A percentile compares a stretch with the other conserved stretches of the same genome.
These are phyloP conservation scores for Troilus luridus DNA, from an alignment of 2,888 invertebrate genomes.

Conservation along the genomic window DNA sequence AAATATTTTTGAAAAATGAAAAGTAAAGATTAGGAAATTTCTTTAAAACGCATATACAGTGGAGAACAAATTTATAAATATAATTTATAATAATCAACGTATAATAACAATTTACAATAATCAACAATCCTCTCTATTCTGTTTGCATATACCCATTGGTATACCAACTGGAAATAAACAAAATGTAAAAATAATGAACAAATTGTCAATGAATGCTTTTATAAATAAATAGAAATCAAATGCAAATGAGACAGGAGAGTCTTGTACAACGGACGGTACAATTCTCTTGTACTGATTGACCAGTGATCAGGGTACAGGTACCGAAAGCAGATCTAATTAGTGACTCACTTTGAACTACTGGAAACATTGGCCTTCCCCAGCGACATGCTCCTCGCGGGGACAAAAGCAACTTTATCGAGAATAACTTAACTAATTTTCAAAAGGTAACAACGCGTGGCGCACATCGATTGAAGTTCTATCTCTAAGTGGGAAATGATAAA, in stretches of 20 bases:
- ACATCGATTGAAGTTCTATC: not conserved
- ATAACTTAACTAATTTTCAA: not conserved
- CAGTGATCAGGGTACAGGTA: not conserved
- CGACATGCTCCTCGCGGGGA: not conserved
- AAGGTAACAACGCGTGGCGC: not conserved
- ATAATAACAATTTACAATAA: too few species aligned
- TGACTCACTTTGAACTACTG: not conserved
- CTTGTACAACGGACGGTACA: not conserved
- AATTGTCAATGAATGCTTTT: not conserved
- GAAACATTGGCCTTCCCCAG: not conserved
- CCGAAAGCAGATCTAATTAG: not conserved
- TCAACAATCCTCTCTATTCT: too few species aligned
- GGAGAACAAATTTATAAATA: too few species aligned
- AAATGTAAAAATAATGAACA: too few species aligned
- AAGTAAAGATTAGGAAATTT: too few species aligned
- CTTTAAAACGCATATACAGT: too few species aligned
- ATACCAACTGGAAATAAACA: too few species aligned
- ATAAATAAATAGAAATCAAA: not conserved
- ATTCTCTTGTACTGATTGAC: not conserved
- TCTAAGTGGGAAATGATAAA: not conserved
- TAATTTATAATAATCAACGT: too few species aligned
- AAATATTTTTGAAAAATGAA: too few species aligned
- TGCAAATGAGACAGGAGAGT: not conserved
- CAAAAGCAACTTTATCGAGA: not conserved
- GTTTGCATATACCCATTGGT: too few species aligned